Evolutionary conservation across 2,888 invertebrate species (phyloP).

Genomic region (Punctoribates punctum): DNA sequence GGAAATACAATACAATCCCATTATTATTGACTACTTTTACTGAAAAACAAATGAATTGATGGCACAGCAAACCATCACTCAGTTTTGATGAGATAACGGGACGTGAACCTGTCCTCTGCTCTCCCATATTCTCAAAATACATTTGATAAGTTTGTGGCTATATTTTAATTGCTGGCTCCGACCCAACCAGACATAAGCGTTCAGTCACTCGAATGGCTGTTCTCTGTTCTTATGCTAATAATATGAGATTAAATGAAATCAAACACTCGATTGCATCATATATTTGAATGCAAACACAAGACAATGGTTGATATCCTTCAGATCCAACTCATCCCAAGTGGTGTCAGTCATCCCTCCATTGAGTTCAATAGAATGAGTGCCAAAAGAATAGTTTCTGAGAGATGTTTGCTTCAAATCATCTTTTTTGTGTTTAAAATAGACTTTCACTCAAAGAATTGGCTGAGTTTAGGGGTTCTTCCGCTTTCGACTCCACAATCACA

Average conservation of each 20-base stretch:
- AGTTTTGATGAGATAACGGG: constrained; percentile 33
- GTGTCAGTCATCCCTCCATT: constrained; percentile 18
- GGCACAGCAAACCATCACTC: constrained; percentile 25
- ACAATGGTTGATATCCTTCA: background rate
- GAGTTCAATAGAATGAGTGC: constrained; percentile 29
- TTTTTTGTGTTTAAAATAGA: background rate
- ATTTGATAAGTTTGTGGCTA: background rate
- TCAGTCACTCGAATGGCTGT: background rate
- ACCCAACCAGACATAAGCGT: constrained; percentile 16
- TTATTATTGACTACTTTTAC: too few species aligned
- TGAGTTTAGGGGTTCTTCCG: background rate
- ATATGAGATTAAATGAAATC: constrained; percentile 21
- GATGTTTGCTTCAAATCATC: background rate
- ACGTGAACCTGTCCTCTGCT: constrained; percentile 28
- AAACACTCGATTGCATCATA: constrained; percentile 25
- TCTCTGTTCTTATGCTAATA: constrained; percentile 15
- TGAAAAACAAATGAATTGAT: background rate
- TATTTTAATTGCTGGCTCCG: constrained; percentile 17
- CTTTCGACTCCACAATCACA: background rate
- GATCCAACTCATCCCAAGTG: background rate
- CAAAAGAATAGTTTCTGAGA: background rate
- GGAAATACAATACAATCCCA: too few species aligned
- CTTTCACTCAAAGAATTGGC: background rate
- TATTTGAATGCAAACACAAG: background rate
- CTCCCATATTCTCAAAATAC: background rate